Percentiles rank a stretch among this genome's conserved stretches.
phyloP scores from a whole-genome alignment of 2,888 invertebrate species.

The Phortica magna region DNA sequence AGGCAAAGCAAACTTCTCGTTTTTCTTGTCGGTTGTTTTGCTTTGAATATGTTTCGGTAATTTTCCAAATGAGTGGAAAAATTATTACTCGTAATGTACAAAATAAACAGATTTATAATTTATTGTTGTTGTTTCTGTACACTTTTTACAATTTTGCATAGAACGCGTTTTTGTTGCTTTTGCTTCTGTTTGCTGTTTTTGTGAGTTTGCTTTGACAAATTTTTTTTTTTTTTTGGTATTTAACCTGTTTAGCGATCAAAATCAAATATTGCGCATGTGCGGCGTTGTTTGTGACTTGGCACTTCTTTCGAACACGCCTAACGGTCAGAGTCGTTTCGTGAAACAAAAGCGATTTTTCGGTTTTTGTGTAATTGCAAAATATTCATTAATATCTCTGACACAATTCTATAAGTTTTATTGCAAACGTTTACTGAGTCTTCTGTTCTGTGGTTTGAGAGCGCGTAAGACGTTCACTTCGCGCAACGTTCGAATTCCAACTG shows the following conservation, averaged over 20 bases:
- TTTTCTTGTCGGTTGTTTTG: not conserved
- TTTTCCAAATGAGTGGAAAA: slow-evolving; percentile 3
- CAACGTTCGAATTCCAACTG: slow-evolving; percentile 29
- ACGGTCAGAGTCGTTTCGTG: not conserved
- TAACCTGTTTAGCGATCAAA: slow-evolving; percentile 15
- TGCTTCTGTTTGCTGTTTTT: not conserved
- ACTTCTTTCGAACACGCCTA: not conserved
- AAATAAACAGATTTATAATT: not conserved
- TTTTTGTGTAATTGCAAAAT: slow-evolving; percentile 5
- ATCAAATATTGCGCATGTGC: slow-evolving; percentile 13
- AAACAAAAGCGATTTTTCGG: not conserved
- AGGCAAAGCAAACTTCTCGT: not conserved
- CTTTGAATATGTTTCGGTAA: not conserved
- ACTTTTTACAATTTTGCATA: slow-evolving; percentile 9
- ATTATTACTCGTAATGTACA: not conserved
- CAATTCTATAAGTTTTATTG: not conserved
- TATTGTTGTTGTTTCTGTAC: slow-evolving; percentile 8
- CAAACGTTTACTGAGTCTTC: not conserved
- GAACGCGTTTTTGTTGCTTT: slow-evolving; percentile 27
- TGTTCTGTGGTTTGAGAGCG: not conserved
- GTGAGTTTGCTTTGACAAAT: not conserved
- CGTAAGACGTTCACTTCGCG: slow-evolving; percentile 12
- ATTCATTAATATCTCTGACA: not conserved
- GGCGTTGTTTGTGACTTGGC: not conserved
- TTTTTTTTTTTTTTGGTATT: not conserved